Evolutionary conservation across 2,113 vertebrate species (phyloP).

Genomic region (Arothron firmamentum): DNA sequence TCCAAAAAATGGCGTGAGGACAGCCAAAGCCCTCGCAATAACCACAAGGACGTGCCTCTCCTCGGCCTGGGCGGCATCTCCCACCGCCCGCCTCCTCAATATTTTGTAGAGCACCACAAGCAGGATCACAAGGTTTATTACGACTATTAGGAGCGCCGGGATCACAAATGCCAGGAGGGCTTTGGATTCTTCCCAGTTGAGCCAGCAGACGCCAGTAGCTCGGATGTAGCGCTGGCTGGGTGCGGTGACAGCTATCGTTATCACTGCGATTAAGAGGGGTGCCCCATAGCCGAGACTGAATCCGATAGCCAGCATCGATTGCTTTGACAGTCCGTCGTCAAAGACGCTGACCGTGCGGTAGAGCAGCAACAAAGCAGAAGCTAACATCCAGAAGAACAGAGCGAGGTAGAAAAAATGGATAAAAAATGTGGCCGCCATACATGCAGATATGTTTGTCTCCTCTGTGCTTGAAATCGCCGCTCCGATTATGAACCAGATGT

Average conservation of each 20-base stretch:
- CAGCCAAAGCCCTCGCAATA: conserved; percentile 74
- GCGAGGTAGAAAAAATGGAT: conserved; percentile 77
- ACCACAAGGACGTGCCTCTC: conserved; percentile 71
- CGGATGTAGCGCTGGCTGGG: conserved; percentile 61
- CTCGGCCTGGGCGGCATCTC: conserved; percentile 28
- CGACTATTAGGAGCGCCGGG: conserved; percentile 69
- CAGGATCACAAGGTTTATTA: conserved; percentile 69
- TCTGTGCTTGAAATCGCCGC: conserved; percentile 3
- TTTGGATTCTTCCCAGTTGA: conserved; percentile 76
- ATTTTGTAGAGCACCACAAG: conserved; percentile 75
- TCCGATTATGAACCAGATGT: conserved; percentile 70
- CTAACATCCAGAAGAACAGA: conserved; percentile 88
- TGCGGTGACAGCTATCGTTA: conserved; percentile 77
- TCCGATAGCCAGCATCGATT: conserved; percentile 47
- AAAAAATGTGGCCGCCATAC: conserved; percentile 73
- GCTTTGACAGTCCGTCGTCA: conserved; percentile 34
- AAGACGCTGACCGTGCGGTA: conserved; percentile 78
- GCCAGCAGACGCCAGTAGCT: conserved; percentile 73
- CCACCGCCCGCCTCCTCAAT: conserved; percentile 59
- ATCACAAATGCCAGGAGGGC: conserved; percentile 80
- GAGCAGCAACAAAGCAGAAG: conserved; percentile 77
- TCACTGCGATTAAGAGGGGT: conserved; percentile 73
- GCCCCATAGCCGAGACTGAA: conserved; percentile 77
- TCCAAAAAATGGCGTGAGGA: conserved; percentile 83
- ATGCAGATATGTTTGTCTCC: conserved; percentile 12